Evolutionary conservation across 1,140 invertebrate species (phyloP), one percentile per base, ranked within the genome.

Genomic region (Plutomurus gul): DNA sequence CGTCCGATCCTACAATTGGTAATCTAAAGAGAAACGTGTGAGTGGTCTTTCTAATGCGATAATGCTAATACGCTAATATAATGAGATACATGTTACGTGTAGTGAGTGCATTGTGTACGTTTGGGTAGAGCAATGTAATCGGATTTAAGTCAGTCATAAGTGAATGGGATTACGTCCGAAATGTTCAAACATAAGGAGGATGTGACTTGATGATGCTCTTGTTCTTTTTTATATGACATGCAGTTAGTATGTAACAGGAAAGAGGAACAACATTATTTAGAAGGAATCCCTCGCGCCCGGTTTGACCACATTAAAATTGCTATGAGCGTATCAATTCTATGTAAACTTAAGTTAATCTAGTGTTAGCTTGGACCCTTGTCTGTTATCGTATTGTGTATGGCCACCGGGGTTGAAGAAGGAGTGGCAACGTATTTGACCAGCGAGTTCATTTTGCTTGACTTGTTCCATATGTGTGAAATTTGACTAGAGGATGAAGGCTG

Each of bases 381-480:
- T 65, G 22, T 33, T n/a, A n/a, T 65, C 16, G 27, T 33, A 65
- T 33, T 65, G 56, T 65, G 13, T 8, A 10, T 65, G 56, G 56
- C 56, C 56, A 65, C 56, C 56, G 56, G 56, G 25, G 56, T 65
- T 65, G 56, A 65, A 33, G 36, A 27, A 65, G 56, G 56, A 65
- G 56, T 65, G 56, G 56, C 27, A 65, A 33, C 27, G 16, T 25
- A 65, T 27, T 65, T 33, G 16, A n/a, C 56, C 27, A 65, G 56
- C 30, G 36, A 65, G 56, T 65, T 65, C 56, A 65, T 33, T 65
- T 27, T n/a, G 56, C 36, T 65, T 65, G 56, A 65, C 56, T 65
- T 65, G 27, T 65, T 33, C 56, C 56, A 65, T 65, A 65, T 65
- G 56, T 65, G 56, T 33, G 56, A 65, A 65, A 33, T 65, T 65